Base-by-base conservation (phyloP, 2,888 invertebrate species). In the Calephelis perditalis region DNA sequence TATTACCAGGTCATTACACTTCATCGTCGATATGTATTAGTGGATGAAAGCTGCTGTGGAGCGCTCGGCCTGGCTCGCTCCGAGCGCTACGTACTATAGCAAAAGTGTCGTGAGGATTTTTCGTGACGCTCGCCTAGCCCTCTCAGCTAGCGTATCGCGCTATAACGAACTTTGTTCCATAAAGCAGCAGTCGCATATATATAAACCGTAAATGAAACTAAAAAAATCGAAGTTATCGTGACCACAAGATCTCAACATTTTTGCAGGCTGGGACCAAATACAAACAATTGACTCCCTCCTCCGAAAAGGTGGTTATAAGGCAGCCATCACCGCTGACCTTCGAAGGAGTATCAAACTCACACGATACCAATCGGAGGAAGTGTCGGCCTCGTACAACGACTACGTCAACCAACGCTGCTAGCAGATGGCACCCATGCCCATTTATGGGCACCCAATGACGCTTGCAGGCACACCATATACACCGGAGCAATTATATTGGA, bases 221-320 rank as follows among this genome's bases (percentile, higher is more conserved):
- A 26, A 26, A n/a, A 26, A 26, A 1, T 26, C 26, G 26, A 26
- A 26, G 26, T 26, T 26, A 26, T 26, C 12, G 54, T 11, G n/a
- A 56, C 36, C 8, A 55, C 26, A 37, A 12, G 7, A 37, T 8
- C 44, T 56, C 15, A 12, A 37, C 15, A 40, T 35, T 26, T 11
- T 80, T 90, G 35, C 86, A 99, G 99, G 99, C 74, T 99, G 99
- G 99, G 97, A 99, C 93, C 97, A 98, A 90, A 94, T 97, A 70
- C 98, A 99, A 91, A 99, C 99, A 36, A 98, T 99, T 77, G 99
- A 99, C 90, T 98, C 99, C 49, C 91, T 99, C 66, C 93, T 99
- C 67, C 94, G 98, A 71, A 99, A 99, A 91, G 99, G 99, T 69
- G 99, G 99, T 57, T 99, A 95, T 91, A 97, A 97, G 82, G 96